Evolutionary conservation across 2,113 vertebrate genomes (phyloP), one percentile per base, ranked within the genome.

Genomic region (Megaptera novaeangliae): DNA sequence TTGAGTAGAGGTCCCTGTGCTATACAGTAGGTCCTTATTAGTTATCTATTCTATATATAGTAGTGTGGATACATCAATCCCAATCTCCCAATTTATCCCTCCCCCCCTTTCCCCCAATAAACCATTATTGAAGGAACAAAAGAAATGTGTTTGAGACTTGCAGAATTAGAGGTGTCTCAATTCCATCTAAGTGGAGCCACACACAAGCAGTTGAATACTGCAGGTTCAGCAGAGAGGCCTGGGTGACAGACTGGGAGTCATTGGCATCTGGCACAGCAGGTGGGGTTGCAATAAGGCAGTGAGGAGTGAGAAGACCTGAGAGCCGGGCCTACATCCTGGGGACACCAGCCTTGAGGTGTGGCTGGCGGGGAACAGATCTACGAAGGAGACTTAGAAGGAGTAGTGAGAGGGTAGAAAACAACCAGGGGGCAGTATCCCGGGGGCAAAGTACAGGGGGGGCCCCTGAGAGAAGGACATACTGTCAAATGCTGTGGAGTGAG

Each of bases 241-340:
- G 31, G 41, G 18, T n/a, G 9, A 41, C 2, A 29, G 27, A 8
- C 2, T 59, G 61, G 31, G 46, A 57, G 23, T 57, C 59, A 44
- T 2, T 1, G 13, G 18, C 57, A 12, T 2, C 4, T 0, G 8
- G 11, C 55, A 55, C 34, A 11, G 6, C 4, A 0, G 39, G 71
- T 1, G 21, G 46, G 4, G 39, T 17, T 52, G 49, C 49, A 52
- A 5, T 17, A 17, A 2, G 17, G 55, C 11, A 36, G 21, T 3
- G 49, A 68, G 34, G 10, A 36, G 46, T 13, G 6, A 74, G 31
- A 63, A 31, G 9, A 31, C 25, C 29, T 44, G 68, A 29, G 44
- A 59, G 72, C 41, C 39, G n/a, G 21, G 27, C 34, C 8, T 17
- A 13, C 13, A 0, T 61, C 36, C 31, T 34, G 6, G 18, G 31